Conservation (phyloP, 2,113 vertebrate genomes). For the Alexandromys fortis region DNA sequence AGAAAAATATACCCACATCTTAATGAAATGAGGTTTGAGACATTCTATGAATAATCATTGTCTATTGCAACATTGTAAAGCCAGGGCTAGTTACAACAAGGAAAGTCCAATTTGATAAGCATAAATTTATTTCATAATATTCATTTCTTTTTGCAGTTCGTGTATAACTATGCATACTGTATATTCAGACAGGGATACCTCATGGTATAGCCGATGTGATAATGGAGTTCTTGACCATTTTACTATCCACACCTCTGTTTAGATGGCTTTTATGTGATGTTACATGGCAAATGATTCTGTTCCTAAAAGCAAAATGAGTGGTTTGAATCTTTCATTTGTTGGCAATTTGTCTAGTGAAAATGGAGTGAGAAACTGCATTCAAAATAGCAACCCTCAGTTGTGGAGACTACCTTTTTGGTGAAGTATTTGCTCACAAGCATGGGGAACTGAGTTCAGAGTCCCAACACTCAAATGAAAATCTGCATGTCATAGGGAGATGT, state of each 20-base stretch:
- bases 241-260: background rate
- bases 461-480: background rate
- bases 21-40: constrained; percentile 48
- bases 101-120: constrained; percentile 17
- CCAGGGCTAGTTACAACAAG: background rate
- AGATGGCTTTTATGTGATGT: background rate
- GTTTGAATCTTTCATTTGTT: background rate
- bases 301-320: background rate
- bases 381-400: background rate
- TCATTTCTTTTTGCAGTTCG: constrained; percentile 25
- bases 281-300: background rate
- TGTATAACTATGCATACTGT: background rate
- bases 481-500: accelerated
- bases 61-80: constrained; percentile 16
- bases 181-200: background rate
- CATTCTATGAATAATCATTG: constrained; percentile 41
- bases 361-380: background rate
- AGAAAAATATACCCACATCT: constrained; percentile 22
- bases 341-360: background rate
- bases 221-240: background rate
- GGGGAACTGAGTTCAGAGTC: no score
- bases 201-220: background rate
- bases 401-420: no score
- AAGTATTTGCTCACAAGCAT: no score
- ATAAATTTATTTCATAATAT: constrained; percentile 10